A percentile compares a stretch with the other conserved stretches of the same genome.
Conservation (phyloP, 1,140 invertebrate genomes). For the Euura saliciscinereae region DNA sequence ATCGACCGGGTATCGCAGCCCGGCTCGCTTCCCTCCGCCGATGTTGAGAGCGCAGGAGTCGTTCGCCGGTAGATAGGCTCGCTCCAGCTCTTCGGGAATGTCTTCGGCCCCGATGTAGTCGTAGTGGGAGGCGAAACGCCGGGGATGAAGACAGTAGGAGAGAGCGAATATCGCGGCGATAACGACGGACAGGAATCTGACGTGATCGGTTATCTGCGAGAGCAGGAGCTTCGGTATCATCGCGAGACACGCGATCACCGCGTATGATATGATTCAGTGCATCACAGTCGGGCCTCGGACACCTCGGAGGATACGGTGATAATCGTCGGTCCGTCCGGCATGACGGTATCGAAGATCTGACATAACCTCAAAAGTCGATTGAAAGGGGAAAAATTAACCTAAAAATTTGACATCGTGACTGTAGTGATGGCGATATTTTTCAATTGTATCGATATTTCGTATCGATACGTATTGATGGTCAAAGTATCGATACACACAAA, state of each 20-base stretch:
- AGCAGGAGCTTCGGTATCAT: not conserved
- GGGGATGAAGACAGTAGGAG: constrained; percentile 51
- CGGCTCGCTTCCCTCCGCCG: constrained; percentile 23
- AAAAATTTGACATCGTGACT: too few relatives aligned
- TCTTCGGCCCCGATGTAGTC: constrained; percentile 50
- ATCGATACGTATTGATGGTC: too few relatives aligned
- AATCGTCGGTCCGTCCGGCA: too few relatives aligned
- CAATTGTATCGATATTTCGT: too few relatives aligned
- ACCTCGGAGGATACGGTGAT: too few relatives aligned
- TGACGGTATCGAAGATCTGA: too few relatives aligned
- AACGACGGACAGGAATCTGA: constrained; percentile 37
- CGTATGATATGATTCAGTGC: too few relatives aligned
- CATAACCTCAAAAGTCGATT: too few relatives aligned
- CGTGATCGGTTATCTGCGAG: constrained; percentile 29
- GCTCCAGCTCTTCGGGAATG: constrained; percentile 52
- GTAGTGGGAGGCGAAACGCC: constrained; percentile 55
- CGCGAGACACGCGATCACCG: not conserved
- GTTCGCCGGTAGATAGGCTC: constrained; percentile 41
- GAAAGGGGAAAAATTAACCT: too few relatives aligned
- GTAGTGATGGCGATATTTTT: too few relatives aligned
- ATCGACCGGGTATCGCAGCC: constrained; percentile 51
- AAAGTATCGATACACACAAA: too few relatives aligned
- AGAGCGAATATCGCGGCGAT: constrained; percentile 40
- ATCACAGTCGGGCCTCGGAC: too few relatives aligned
- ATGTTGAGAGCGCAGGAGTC: constrained; percentile 48